These are phyloP conservation scores for Chymomyza procnemis DNA, from an alignment of 2,888 invertebrate species.

Conservation along the genomic window DNA sequence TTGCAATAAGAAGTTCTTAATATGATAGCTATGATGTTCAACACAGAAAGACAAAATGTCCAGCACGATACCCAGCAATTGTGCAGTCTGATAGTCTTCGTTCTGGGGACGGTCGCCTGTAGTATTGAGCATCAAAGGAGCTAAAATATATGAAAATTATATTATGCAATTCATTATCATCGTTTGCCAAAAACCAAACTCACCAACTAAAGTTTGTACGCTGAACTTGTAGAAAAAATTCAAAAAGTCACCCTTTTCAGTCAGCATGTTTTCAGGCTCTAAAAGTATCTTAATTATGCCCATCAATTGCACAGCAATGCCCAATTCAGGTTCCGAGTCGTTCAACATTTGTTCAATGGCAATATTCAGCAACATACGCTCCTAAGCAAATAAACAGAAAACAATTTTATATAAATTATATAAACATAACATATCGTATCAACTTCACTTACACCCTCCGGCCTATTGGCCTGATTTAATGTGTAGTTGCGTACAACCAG, in stretches of 20 bases:
- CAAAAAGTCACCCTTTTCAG: constrained; percentile 98
- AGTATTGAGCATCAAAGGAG: constrained; percentile 96
- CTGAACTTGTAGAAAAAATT: constrained; percentile 99
- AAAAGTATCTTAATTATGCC: constrained; percentile 94
- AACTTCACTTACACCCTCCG: constrained; percentile 87
- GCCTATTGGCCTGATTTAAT: constrained; percentile 90
- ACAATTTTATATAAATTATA: neutral
- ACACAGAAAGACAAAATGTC: constrained; percentile 98
- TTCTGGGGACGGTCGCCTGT: constrained; percentile 91
- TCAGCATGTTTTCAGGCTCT: constrained; percentile 99
- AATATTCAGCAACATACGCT: constrained; percentile 95
- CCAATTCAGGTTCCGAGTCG: constrained; percentile 97
- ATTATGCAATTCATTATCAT: too few species aligned
- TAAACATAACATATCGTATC: neutral
- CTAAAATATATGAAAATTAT: constrained; percentile 76
- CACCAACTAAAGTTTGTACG: constrained; percentile 95
- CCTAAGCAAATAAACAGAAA: constrained; percentile 81
- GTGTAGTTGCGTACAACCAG: constrained; percentile 98
- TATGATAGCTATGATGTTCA: constrained; percentile 99
- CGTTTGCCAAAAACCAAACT: constrained; percentile 71
- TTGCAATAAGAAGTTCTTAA: constrained; percentile 97
- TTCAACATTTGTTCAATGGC: constrained; percentile 99
- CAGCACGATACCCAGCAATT: constrained; percentile 94
- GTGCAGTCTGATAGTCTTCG: constrained; percentile 98
- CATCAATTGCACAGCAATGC: constrained; percentile 97